Conservation (phyloP, 2,113 vertebrate genomes). For the Antidorcas marsupialis region DNA sequence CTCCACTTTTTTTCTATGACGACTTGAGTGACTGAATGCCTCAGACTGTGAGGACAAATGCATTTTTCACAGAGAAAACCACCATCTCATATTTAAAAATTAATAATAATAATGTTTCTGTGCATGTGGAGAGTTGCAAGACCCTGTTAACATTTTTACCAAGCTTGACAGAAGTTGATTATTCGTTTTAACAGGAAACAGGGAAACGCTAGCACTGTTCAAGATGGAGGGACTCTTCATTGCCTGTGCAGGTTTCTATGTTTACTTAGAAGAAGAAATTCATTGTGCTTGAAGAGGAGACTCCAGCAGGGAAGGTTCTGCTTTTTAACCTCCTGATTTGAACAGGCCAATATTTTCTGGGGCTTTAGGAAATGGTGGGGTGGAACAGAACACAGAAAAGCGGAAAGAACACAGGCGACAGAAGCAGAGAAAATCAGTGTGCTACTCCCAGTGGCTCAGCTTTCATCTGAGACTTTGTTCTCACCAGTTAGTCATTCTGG, state of each 20-base stretch:
- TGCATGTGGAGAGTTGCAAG: conserved; percentile 68
- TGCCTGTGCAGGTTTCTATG: conserved; percentile 27
- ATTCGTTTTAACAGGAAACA: conserved; percentile 70
- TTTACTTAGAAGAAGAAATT: conserved; percentile 43
- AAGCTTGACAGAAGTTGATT: conserved; percentile 79
- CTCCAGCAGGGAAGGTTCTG: not conserved
- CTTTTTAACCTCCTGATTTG: not conserved
- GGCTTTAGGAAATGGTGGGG: not conserved
- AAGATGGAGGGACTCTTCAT: conserved; percentile 63
- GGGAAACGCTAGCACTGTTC: not conserved
- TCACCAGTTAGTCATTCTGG: not conserved
- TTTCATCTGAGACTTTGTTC: not conserved
- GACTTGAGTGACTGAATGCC: conserved; percentile 52
- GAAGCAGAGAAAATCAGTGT: not conserved
- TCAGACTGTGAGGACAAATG: conserved; percentile 43
- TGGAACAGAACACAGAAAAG: not conserved
- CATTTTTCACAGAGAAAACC: conserved; percentile 52
- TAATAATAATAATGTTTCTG: conserved; percentile 73
- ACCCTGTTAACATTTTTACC: conserved; percentile 76
- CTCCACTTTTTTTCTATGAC: conserved; percentile 36
- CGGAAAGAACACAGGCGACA: not conserved
- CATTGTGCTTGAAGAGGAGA: not conserved
- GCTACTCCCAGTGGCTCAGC: too few relatives aligned
- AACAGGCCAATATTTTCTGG: not conserved
- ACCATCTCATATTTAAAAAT: conserved; percentile 68